Evolutionary conservation across 2,113 vertebrate species (phyloP).

Genomic region (Salminus brasiliensis): DNA sequence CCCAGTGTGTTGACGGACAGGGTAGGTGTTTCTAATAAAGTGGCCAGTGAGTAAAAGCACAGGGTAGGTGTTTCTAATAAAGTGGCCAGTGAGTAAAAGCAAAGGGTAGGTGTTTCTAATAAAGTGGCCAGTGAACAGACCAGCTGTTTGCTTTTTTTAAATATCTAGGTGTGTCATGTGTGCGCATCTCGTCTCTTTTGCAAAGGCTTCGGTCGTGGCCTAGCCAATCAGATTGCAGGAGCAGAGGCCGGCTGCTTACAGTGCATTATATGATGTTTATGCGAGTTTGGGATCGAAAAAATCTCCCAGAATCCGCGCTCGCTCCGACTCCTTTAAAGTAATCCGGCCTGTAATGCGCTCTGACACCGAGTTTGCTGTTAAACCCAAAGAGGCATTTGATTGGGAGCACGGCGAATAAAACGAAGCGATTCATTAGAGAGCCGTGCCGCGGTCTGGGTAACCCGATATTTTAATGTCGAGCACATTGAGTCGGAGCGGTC

Average conservation of each 20-base stretch:
- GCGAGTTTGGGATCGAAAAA: constrained; percentile 25
- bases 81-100: too few species aligned
- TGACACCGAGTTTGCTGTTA: constrained; percentile 53
- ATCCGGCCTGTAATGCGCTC: constrained; percentile 34
- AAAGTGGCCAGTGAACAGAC: not conserved
- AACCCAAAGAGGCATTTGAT: constrained; percentile 49
- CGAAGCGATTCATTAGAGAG: constrained; percentile 38
- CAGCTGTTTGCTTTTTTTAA: not conserved
- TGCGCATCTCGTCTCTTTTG: too few species aligned
- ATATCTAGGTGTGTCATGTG: too few species aligned
- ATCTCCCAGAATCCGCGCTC: not conserved
- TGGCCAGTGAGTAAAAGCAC: too few species aligned
- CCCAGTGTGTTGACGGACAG: too few species aligned
- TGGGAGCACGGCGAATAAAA: constrained; percentile 27
- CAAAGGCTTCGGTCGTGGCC: not conserved
- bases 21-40: too few species aligned
- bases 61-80: too few species aligned
- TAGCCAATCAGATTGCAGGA: too few species aligned
- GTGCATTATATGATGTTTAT: not conserved
- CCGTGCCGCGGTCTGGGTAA: not conserved
- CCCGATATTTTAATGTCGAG: constrained; percentile 36
- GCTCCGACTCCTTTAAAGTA: constrained; percentile 41
- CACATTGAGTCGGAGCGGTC: constrained; percentile 23
- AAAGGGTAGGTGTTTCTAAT: too few species aligned
- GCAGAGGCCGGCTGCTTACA: not conserved